Base-by-base conservation (phyloP, 2,888 invertebrate genomes). In the Lepas anatifera region DNA sequence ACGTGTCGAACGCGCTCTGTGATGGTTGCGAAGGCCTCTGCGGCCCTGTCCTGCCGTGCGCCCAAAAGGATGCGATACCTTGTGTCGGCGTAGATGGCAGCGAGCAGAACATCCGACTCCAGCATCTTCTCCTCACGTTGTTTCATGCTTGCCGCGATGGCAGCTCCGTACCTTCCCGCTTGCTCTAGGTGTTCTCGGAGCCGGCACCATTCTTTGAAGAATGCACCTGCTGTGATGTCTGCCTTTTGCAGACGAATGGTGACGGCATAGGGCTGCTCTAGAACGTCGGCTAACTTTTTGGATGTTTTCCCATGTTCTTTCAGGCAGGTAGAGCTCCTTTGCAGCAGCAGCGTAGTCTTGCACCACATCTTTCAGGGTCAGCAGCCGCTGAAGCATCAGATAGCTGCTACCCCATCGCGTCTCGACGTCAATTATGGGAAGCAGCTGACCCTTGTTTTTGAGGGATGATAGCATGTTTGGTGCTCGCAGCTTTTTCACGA, bases 401-500 rank as follows among this genome's bases (percentile, higher is more conserved):
- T 27, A 66, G n/a, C 35, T 66, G 37, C 29, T 29, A 29, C 67
- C 67, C 67, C 67, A 66, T 32, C 67, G 25, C 32, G 67, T 66
- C 16, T 66, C 67, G n/a, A 35, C 35, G 67, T 66, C 67, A n/a
- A 66, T n/a, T n/a, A 66, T n/a, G 37, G 67, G 35, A 66, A 66
- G 35, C 37, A 35, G 18, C n/a, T 32, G n/a, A 25, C 29, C 25
- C 27, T 32, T 66, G 27, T 32, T n/a, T n/a, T 32, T 25, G 35
- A 66, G 8, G n/a, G n/a, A n/a, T 66, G 32, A n/a, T 29, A n/a
- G 11, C 37, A 66, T 66, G 11, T 66, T 66, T 66, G 67, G 67
- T 35, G 67, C n/a, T 39, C 67, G 67, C 16, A 39, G 10, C 16
- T 66, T 39, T 39, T 66, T 66, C n/a, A 39, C 67, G 7, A 66